Percentiles rank a stretch among this genome's conserved stretches.
These are phyloP conservation scores for Cotesia chilonis DNA, from an alignment of 1,140 invertebrate genomes.

Conservation along the genomic window DNA sequence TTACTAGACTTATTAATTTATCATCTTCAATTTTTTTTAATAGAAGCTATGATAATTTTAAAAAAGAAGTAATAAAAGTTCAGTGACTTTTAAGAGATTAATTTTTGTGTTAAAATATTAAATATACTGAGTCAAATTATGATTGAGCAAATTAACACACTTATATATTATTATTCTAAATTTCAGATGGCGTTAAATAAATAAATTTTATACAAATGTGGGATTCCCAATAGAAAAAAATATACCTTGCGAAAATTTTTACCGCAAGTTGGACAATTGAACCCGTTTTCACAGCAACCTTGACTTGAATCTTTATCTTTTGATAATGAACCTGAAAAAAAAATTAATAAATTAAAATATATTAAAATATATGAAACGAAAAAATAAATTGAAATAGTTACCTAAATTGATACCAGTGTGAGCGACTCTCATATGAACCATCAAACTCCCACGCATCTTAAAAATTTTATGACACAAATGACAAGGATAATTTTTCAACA, in stretches of 20 bases:
- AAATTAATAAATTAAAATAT: constrained; percentile 30
- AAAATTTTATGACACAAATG: constrained; percentile 81
- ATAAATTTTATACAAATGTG: no score
- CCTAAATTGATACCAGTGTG: constrained; percentile 69
- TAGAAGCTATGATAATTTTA: no score
- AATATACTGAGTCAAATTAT: no score
- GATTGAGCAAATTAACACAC: no score
- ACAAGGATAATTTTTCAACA: constrained; percentile 72
- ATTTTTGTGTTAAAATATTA: no score
- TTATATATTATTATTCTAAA: no score
- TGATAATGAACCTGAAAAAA: constrained; percentile 44
- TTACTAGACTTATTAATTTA: no score
- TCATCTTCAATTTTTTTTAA: no score
- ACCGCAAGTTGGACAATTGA: constrained; percentile 62
- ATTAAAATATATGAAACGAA: background rate
- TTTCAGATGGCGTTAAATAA: no score
- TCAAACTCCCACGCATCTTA: constrained; percentile 81
- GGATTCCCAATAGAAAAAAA: background rate
- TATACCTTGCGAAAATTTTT: constrained; percentile 67
- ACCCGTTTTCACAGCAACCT: constrained; percentile 50
- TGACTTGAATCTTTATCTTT: constrained; percentile 52
- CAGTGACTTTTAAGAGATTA: no score
- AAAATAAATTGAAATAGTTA: constrained; percentile 36
- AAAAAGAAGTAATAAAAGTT: no score
- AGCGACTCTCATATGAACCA: constrained; percentile 82